A percentile compares a stretch with the other conserved stretches of the same genome.
Conservation (phyloP, 2,888 invertebrate genomes). For the Tipula lateralis region DNA sequence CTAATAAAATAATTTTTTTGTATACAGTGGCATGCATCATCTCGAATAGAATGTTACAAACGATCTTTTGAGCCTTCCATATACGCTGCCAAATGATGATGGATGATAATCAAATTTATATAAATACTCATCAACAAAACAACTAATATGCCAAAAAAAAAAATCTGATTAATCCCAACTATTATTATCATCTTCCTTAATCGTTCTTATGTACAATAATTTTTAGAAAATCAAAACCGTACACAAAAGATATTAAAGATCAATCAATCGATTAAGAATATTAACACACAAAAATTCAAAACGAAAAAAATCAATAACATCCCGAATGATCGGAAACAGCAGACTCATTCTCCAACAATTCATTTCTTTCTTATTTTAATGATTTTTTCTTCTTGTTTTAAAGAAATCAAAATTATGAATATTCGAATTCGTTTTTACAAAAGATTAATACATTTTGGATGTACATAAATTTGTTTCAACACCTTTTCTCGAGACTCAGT, state of each 20-base stretch:
- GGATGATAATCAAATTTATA: constrained; percentile 3
- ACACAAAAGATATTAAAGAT: neutral
- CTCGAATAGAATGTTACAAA: neutral
- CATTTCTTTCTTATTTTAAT: neutral
- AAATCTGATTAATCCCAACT: neutral
- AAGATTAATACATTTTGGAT: neutral
- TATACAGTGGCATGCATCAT: neutral
- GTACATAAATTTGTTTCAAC: constrained; percentile 24
- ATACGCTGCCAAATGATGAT: constrained; percentile 15
- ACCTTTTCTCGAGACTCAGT: neutral
- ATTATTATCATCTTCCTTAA: neutral
- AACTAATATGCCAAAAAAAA: neutral
- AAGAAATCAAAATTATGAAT: neutral
- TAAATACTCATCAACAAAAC: constrained; percentile 3
- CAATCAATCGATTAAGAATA: constrained; percentile 9
- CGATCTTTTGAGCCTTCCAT: too few relatives aligned
- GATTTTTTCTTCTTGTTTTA: constrained; percentile 7
- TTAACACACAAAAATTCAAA: neutral
- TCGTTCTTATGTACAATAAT: neutral
- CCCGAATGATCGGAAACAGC: neutral
- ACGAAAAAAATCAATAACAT: neutral
- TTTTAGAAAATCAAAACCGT: neutral
- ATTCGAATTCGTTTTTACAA: neutral
- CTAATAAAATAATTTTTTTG: neutral
- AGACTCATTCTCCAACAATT: neutral